Base-by-base conservation (phyloP, 2,888 invertebrate species). In the Aphodius sticticus region DNA sequence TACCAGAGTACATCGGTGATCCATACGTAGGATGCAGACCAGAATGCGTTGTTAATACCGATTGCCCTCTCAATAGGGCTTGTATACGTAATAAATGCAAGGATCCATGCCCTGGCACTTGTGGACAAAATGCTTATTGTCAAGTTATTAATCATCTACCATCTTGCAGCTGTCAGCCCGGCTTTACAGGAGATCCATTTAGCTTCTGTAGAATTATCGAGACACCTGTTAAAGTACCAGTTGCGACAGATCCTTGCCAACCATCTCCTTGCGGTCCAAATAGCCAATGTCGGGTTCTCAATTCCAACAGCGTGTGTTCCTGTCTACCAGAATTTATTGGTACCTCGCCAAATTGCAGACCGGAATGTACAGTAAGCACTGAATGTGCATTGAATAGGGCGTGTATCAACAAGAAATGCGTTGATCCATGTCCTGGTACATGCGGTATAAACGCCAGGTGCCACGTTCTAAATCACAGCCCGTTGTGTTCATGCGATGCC, bases 181-280 rank as follows among this genome's bases (percentile, higher is more conserved):
- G 92, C 76, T 93, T 91, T 83, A 92, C 91, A 35, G 95, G 95
- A 76, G 93, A 95, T 88, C 93, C 94, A 6, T 92, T 91, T 85
- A 87, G 87, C 81, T 89, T 89, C 79, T 92, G 92, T 81, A 75
- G 69, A 12, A 74, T 71, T 16, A 74, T 78, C 14, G 16, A 70
- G 16, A 78, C 77, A 37, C 82, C 87, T 89, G 69, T 80, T 81
- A 84, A 86, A 70, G 70, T 15, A 70, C 77, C 76, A 70, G 38
- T 87, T 83, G 89, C 89, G 78, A 86, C 86, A 75, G 91, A 93
- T 87, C 95, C 95, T 0, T 96, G 96, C 86, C 91, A 91, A 82
- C 95, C 95, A 77, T 94, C 94, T 78, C 96, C 96, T 5, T 96
- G 96, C 85, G 96, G 96, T 16, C 93, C 95, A 0, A 95, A 95